Conservation (phyloP, 2,113 vertebrate species). For the Lophochroa leadbeateri region DNA sequence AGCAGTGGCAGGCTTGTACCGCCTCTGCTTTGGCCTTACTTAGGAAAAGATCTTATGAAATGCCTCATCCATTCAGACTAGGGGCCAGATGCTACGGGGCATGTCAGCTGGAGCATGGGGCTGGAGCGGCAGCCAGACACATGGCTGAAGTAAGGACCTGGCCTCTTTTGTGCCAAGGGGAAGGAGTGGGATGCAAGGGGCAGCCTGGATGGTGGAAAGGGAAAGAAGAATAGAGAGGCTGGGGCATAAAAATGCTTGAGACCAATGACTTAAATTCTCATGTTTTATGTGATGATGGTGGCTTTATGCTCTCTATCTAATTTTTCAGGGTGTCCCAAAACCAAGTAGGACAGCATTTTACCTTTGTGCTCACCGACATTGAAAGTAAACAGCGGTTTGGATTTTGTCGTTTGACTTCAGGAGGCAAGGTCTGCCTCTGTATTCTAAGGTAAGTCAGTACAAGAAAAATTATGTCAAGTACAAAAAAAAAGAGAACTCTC, state of each 20-base stretch:
- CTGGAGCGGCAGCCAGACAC: fast-evolving
- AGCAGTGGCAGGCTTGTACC: background rate
- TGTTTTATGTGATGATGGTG: background rate
- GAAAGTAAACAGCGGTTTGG: conserved; percentile 97
- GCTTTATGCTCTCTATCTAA: background rate
- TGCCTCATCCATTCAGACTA: fast-evolving
- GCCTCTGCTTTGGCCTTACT: background rate
- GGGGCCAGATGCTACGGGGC: no score
- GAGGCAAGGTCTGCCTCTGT: conserved; percentile 91
- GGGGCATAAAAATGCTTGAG: background rate
- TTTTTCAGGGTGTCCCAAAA: conserved; percentile 86
- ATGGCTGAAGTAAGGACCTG: fast-evolving
- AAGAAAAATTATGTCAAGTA: background rate
- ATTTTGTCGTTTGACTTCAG: conserved; percentile 93
- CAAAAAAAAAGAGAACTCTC: background rate
- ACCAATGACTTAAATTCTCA: background rate
- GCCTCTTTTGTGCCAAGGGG: background rate
- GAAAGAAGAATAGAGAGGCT: background rate
- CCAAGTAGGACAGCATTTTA: conserved; percentile 97
- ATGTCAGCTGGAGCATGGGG: fast-evolving
- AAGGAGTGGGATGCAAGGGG: background rate
- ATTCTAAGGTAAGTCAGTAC: conserved; percentile 87
- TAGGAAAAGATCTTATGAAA: background rate
- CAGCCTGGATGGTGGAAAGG: background rate
- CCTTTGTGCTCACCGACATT: conserved; percentile 97